phyloP scores from a whole-genome alignment of 2,888 invertebrate species.

The Cryptocephalus moraei region DNA sequence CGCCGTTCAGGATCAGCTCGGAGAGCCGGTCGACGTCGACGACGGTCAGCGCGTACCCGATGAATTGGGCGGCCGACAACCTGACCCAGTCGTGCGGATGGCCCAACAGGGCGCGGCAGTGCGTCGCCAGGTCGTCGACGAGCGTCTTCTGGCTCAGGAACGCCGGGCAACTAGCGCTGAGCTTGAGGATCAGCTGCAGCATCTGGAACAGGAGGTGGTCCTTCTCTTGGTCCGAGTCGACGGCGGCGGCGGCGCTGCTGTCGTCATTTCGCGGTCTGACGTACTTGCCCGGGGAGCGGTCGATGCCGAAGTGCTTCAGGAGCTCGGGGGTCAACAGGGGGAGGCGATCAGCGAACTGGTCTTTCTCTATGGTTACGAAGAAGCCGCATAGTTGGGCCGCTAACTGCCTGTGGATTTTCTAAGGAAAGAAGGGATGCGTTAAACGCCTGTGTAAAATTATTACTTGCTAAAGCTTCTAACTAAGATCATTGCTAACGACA shows the following conservation, averaged over 20 bases:
- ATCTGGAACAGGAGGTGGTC: conserved; percentile 71
- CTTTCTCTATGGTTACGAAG: conserved; percentile 67
- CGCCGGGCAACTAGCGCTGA: conserved; percentile 51
- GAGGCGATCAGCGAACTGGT: conserved; percentile 58
- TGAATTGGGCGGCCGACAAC: conserved; percentile 62
- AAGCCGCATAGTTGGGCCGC: conserved; percentile 71
- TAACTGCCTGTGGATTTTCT: conserved; percentile 60
- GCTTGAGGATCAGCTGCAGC: conserved; percentile 58
- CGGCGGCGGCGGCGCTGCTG: conserved; percentile 24
- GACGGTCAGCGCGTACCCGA: conserved; percentile 59
- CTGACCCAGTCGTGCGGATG: conserved; percentile 86
- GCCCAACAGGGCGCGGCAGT: conserved; percentile 59
- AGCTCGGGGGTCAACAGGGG: conserved; percentile 49
- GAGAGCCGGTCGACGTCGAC: conserved; percentile 54
- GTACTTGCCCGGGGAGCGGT: conserved; percentile 45
- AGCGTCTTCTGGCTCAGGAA: conserved; percentile 45
- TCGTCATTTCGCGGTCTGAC: conserved; percentile 41
- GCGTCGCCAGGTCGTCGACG: conserved; percentile 51
- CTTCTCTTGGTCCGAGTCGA: conserved; percentile 50
- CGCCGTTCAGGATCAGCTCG: conserved; percentile 33
- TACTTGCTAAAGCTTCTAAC: too few species aligned
- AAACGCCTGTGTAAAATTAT: too few species aligned
- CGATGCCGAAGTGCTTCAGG: conserved; percentile 29
- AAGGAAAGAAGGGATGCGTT: too few species aligned
- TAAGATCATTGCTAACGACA: too few species aligned